Evolutionary conservation across 30 jellyfish, hydroid and myxozoan genomes (phyloP).

Genomic region (Aurelia coerulea): DNA sequence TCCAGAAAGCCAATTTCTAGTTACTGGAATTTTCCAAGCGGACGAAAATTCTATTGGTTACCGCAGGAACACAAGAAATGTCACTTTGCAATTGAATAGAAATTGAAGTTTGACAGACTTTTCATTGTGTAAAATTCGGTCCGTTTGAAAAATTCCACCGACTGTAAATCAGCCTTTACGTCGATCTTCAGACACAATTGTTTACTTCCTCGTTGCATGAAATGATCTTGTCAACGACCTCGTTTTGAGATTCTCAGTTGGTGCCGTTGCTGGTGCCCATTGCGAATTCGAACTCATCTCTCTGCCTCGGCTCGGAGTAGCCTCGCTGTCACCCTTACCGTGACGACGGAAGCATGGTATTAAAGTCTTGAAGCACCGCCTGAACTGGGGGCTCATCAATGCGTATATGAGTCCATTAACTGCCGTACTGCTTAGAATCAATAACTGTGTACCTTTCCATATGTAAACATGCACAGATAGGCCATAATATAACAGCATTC

Average conservation of each 20-base stretch:
- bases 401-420: constrained; percentile 88
- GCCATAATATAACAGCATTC: constrained; percentile 76
- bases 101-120: too few relatives aligned
- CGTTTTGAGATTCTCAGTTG: constrained; percentile 32
- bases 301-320: constrained; percentile 61
- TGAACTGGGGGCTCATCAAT: constrained; percentile 88
- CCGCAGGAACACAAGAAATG: too few relatives aligned
- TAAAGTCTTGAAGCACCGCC: constrained; percentile 69
- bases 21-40: too few relatives aligned
- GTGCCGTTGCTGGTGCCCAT: constrained; percentile 21
- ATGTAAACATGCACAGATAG: constrained; percentile 56
- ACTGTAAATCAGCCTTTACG: too few relatives aligned
- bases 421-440: constrained; percentile 86
- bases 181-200: not conserved
- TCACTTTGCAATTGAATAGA: too few relatives aligned
- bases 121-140: too few relatives aligned
- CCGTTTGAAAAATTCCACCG: too few relatives aligned
- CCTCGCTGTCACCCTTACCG: constrained; percentile 26
- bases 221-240: constrained; percentile 35
- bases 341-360: constrained; percentile 58
- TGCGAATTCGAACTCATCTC: constrained; percentile 63
- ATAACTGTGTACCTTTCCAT: constrained; percentile 85
- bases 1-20: too few relatives aligned
- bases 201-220: not conserved
- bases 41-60: too few relatives aligned